Evolutionary conservation across 2,113 vertebrate genomes (phyloP).

Genomic region (Motacilla tschutschensis): DNA sequence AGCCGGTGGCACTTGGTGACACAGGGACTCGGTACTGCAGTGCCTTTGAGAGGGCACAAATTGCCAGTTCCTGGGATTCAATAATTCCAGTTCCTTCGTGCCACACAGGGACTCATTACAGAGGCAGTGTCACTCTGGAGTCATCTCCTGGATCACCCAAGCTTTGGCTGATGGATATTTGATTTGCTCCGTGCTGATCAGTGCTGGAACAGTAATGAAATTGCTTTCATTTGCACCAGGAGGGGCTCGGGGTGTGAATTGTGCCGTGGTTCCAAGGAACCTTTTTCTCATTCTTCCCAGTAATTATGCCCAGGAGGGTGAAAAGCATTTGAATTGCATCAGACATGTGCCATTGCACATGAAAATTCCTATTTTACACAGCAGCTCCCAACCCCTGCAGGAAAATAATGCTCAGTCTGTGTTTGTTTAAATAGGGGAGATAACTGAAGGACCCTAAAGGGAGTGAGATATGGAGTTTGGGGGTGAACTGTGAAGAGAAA

Average conservation of each 20-base stretch:
- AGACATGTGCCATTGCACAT: slow-evolving; percentile 35
- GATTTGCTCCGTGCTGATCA: neutral
- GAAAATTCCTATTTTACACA: slow-evolving; percentile 26
- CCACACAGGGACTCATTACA: neutral
- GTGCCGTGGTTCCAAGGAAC: slow-evolving; percentile 3
- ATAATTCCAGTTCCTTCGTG: neutral
- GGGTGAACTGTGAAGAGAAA: neutral
- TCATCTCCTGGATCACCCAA: neutral
- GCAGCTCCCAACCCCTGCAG: slow-evolving; percentile 15
- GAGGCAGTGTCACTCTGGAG: neutral
- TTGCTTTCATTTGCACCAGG: slow-evolving; percentile 35
- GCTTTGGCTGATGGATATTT: neutral
- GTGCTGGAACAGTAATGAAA: neutral
- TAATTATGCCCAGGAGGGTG: slow-evolving; percentile 52
- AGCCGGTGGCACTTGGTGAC: neutral
- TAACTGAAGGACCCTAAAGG: neutral
- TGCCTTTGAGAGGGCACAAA: neutral
- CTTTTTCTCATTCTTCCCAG: neutral
- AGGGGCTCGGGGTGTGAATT: slow-evolving; percentile 18
- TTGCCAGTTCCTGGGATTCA: neutral
- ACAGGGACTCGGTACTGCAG: neutral
- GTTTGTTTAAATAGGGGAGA: slow-evolving; percentile 15
- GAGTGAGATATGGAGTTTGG: neutral
- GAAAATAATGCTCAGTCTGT: neutral
- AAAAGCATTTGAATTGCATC: slow-evolving; percentile 33